Evolutionary conservation across 2,113 vertebrate species (phyloP).

Genomic region (Channa maculata): DNA sequence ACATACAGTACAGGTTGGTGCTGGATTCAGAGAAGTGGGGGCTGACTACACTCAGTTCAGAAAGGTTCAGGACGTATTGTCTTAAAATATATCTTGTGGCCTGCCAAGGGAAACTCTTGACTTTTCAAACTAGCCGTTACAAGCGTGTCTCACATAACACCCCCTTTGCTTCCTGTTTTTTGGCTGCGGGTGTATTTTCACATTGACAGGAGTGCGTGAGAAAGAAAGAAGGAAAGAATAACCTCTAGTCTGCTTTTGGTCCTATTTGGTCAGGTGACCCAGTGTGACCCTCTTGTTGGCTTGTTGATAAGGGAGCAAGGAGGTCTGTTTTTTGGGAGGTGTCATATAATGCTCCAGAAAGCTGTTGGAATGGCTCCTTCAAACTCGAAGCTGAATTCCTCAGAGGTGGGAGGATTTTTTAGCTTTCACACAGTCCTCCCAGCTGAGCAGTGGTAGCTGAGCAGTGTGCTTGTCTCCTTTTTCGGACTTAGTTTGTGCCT

Average conservation of each 20-base stretch:
- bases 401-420: slow-evolving; percentile 49
- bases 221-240: slow-evolving; percentile 39
- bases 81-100: slow-evolving; percentile 49
- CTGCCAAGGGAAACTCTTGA: slow-evolving; percentile 42
- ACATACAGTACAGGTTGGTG: slow-evolving; percentile 56
- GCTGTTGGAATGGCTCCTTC: slow-evolving; percentile 52
- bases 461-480: slow-evolving; percentile 43
- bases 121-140: slow-evolving; percentile 17
- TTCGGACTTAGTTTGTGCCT: neutral
- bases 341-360: slow-evolving; percentile 40
- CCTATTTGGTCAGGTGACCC: slow-evolving; percentile 45
- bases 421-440: slow-evolving; percentile 45
- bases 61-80: slow-evolving; percentile 49
- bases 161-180: slow-evolving; percentile 61
- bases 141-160: slow-evolving; percentile 28
- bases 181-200: slow-evolving; percentile 21
- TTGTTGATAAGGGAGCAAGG: slow-evolving; percentile 61
- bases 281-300: slow-evolving; percentile 43
- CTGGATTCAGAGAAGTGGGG: slow-evolving; percentile 23
- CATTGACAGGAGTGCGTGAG: slow-evolving; percentile 20
- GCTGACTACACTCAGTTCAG: slow-evolving; percentile 48
- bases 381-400: slow-evolving; percentile 68
- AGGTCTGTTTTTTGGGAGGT: slow-evolving; percentile 37
- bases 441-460: slow-evolving; percentile 39
- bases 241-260: slow-evolving; percentile 35